Evolutionary conservation across 2,113 vertebrate genomes (phyloP).

Genomic region (Illadopsis cleaveri): DNA sequence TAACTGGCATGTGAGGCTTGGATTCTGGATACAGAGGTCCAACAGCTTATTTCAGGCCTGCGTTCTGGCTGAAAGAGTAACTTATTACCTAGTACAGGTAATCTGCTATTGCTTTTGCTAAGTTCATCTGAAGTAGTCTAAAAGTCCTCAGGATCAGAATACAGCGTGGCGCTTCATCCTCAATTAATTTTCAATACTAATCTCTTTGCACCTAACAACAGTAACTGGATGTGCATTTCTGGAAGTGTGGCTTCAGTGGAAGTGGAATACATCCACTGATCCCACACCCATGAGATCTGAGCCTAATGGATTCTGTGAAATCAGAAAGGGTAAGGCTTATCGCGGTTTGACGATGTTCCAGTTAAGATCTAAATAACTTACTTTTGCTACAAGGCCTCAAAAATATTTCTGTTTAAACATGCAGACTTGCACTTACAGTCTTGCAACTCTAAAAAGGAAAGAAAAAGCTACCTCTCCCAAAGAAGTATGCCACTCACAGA

Average conservation of each 20-base stretch:
- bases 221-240: background rate
- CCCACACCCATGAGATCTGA: accelerated
- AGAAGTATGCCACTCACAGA: background rate
- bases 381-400: background rate
- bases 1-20: background rate
- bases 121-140: background rate
- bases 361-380: background rate
- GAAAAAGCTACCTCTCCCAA: background rate
- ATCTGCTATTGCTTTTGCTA: background rate
- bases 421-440: background rate
- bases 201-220: background rate
- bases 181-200: background rate
- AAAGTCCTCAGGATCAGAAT: background rate
- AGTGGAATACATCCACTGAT: background rate
- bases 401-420: background rate
- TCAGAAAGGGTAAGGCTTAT: background rate
- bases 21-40: background rate
- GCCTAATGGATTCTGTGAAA: background rate
- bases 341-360: background rate
- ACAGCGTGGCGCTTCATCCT: accelerated
- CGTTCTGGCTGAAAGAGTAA: background rate
- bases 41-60: background rate
- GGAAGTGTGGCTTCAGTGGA: background rate
- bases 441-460: background rate
- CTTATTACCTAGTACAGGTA: background rate